Percentiles rank a stretch among this genome's conserved stretches.
phyloP scores from a whole-genome alignment of 1,140 invertebrate genomes.

The Papilio machaon region DNA sequence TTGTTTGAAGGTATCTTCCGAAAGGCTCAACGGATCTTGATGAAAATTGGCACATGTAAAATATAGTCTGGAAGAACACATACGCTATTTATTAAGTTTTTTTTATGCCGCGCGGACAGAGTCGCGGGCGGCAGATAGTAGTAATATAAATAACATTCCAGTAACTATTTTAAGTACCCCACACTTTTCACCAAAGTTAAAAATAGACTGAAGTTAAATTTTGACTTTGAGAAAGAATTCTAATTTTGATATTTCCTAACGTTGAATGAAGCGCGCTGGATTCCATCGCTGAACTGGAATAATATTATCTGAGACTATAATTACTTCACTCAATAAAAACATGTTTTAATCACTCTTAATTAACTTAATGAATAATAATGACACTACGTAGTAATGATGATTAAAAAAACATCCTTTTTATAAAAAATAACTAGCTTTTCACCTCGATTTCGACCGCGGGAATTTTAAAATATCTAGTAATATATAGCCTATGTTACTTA shows the following conservation, averaged over 20 bases:
- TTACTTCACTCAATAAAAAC: not conserved
- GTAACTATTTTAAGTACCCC: not conserved
- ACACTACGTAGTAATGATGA: not conserved
- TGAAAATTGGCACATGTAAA: too few species aligned
- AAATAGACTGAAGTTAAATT: not conserved
- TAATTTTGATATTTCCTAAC: not conserved
- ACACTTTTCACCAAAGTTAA: not conserved
- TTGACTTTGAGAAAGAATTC: not conserved
- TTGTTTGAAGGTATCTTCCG: too few species aligned
- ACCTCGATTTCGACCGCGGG: too few species aligned
- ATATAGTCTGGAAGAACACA: too few species aligned
- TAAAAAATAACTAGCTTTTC: not conserved
- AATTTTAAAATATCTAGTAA: too few species aligned
- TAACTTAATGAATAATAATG: not conserved
- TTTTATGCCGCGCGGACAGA: too few species aligned
- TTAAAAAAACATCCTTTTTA: not conserved
- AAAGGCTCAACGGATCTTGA: too few species aligned
- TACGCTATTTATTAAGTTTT: too few species aligned
- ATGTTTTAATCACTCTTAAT: not conserved
- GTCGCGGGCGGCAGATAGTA: not conserved
- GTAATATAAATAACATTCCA: not conserved
- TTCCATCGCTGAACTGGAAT: too few species aligned
- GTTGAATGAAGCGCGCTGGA: not conserved
- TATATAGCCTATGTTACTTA: too few species aligned
- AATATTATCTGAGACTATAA: not conserved